phyloP scores from a whole-genome alignment of 2,797 vertebrate genomes.

The Geotrypetes seraphini region DNA sequence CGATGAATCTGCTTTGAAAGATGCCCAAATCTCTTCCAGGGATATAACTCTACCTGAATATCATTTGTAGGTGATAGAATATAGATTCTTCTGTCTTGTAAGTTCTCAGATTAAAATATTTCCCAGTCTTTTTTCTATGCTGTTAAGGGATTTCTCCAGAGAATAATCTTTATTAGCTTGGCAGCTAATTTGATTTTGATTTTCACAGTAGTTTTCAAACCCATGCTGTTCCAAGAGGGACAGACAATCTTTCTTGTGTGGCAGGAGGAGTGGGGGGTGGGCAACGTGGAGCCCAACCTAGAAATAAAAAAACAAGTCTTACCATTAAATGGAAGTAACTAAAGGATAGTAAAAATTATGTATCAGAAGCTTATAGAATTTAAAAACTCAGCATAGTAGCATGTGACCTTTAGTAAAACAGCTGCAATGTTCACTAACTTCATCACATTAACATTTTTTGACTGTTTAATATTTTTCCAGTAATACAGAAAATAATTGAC shows the following conservation, averaged over 20 bases:
- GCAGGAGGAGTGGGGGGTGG: no score
- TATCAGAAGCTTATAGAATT: no score
- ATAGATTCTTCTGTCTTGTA: conserved; percentile 9
- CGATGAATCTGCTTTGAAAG: no score
- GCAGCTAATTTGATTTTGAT: conserved; percentile 10
- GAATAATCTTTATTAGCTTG: conserved; percentile 21
- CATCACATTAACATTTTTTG: no score
- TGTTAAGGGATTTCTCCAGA: conserved; percentile 25
- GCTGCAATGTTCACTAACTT: no score
- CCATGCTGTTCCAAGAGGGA: conserved; percentile 34
- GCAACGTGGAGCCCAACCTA: conserved; percentile 21
- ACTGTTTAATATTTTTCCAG: no score
- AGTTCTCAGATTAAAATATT: conserved; percentile 11
- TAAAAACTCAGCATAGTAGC: no score
- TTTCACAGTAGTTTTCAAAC: conserved; percentile 40
- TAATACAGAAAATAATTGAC: no score
- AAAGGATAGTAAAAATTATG: no score
- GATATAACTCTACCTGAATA: conserved; percentile 11
- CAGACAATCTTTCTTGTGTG: conserved; percentile 28
- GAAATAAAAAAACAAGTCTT: conserved; percentile 18
- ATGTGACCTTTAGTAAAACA: no score
- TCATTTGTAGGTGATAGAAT: conserved; percentile 11
- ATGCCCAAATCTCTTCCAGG: no score
- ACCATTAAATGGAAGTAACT: no score
- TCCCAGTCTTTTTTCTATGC: conserved; percentile 20